A percentile compares a stretch with the other conserved stretches of the same genome.
These are phyloP conservation scores for Phodopus roborovskii DNA, from an alignment of 2,113 vertebrate species.

Conservation along the genomic window DNA sequence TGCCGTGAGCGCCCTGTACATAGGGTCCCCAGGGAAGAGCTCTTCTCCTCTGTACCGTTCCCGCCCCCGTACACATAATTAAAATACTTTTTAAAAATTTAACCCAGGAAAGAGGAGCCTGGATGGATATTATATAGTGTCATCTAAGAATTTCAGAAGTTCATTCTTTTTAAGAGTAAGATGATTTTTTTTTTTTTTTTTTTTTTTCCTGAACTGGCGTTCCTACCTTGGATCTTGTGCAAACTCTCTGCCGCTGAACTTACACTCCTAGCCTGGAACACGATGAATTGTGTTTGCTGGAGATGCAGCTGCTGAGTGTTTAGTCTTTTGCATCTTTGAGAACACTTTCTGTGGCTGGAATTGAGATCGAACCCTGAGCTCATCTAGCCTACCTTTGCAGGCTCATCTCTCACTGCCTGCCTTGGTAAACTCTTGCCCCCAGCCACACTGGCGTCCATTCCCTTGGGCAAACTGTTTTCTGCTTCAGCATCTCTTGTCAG, in stretches of 20 bases:
- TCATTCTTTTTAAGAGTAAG: neutral
- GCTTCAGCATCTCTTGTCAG: neutral
- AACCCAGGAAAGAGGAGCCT: neutral
- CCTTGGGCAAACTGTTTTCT: neutral
- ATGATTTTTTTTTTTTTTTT: too few species aligned
- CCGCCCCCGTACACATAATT: neutral
- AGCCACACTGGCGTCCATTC: neutral
- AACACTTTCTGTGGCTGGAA: neutral
- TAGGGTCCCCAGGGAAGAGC: neutral
- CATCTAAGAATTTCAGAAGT: neutral
- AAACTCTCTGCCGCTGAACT: neutral
- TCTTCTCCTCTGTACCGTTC: neutral
- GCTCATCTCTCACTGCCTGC: neutral
- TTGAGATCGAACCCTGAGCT: neutral
- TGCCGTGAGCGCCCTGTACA: fast-evolving
- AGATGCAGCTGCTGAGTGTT: neutral
- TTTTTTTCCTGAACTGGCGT: neutral
- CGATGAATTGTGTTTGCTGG: neutral
- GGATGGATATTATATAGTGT: neutral
- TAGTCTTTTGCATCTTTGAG: neutral
- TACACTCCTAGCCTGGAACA: neutral
- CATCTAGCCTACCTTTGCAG: neutral
- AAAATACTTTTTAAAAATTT: neutral
- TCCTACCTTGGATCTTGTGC: neutral
- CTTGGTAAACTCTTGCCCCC: neutral